phyloP scores from a whole-genome alignment of 2,797 vertebrate genomes.

The Dallia pectoralis region DNA sequence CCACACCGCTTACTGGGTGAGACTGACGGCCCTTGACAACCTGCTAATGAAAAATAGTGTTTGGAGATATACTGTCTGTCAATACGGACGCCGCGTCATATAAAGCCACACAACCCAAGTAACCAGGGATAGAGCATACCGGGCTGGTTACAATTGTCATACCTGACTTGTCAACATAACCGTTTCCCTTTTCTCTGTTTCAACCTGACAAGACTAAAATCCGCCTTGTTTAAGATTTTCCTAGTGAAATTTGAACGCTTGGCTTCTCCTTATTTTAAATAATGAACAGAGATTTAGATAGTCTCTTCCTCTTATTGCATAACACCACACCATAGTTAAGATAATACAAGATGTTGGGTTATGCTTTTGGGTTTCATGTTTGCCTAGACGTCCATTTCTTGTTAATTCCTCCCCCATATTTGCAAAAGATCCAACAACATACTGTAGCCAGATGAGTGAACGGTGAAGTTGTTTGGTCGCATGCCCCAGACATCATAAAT shows the following conservation, averaged over 20 bases:
- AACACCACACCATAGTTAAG: neutral
- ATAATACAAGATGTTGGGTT: no score
- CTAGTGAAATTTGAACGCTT: conserved; percentile 1
- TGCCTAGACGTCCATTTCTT: neutral
- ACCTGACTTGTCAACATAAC: neutral
- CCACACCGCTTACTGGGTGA: conserved; percentile 1
- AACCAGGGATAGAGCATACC: neutral
- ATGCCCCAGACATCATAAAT: no score
- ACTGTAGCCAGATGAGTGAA: no score
- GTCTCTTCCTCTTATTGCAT: no score
- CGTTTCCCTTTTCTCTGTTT: neutral
- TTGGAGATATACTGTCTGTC: conserved; percentile 30
- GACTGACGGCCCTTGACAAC: conserved; percentile 21
- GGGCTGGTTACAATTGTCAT: neutral
- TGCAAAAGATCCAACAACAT: no score
- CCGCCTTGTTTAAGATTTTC: neutral
- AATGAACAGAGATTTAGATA: neutral
- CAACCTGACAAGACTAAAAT: conserved; percentile 6
- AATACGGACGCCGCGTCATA: conserved; percentile 12
- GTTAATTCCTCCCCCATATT: no score
- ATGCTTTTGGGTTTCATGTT: neutral
- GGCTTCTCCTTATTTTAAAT: neutral
- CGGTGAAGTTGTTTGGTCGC: no score
- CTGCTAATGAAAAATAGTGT: conserved; percentile 23
- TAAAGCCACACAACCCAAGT: no score